Evolutionary conservation across 2,888 invertebrate genomes (phyloP).

Genomic region (Ectropis crepuscularia): DNA sequence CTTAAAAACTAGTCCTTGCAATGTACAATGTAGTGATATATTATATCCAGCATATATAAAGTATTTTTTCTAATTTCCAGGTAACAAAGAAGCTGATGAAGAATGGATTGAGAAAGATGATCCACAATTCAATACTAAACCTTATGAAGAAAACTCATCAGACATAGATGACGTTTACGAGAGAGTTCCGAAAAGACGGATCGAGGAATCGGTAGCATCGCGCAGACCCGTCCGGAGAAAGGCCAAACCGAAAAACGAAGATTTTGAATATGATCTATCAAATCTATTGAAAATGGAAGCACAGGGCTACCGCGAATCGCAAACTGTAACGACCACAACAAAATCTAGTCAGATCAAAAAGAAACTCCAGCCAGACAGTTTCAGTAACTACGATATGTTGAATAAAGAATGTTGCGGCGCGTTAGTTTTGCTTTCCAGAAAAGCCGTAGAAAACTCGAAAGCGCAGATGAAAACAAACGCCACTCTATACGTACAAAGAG

Average conservation of each 20-base stretch:
- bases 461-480: slow-evolving; percentile 67
- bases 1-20: background rate
- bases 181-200: slow-evolving; percentile 56
- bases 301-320: slow-evolving; percentile 76
- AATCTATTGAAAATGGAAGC: slow-evolving; percentile 83
- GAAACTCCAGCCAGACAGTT: slow-evolving; percentile 56
- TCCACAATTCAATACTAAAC: slow-evolving; percentile 58
- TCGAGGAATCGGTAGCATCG: slow-evolving; percentile 59
- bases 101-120: slow-evolving; percentile 60
- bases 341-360: slow-evolving; percentile 66
- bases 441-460: slow-evolving; percentile 62
- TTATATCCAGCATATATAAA: background rate
- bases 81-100: slow-evolving; percentile 53
- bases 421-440: slow-evolving; percentile 65
- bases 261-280: slow-evolving; percentile 89
- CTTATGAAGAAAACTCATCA: slow-evolving; percentile 79
- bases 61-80: slow-evolving; percentile 53
- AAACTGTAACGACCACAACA: slow-evolving; percentile 48
- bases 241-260: slow-evolving; percentile 87
- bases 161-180: slow-evolving; percentile 73
- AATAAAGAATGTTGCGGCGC: slow-evolving; percentile 74
- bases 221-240: slow-evolving; percentile 87
- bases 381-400: slow-evolving; percentile 58
- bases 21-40: slow-evolving; percentile 8
- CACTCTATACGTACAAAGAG: slow-evolving; percentile 55